phyloP scores from a whole-genome alignment of 2,888 invertebrate genomes.

The Caenorhabditis zanzibari region DNA sequence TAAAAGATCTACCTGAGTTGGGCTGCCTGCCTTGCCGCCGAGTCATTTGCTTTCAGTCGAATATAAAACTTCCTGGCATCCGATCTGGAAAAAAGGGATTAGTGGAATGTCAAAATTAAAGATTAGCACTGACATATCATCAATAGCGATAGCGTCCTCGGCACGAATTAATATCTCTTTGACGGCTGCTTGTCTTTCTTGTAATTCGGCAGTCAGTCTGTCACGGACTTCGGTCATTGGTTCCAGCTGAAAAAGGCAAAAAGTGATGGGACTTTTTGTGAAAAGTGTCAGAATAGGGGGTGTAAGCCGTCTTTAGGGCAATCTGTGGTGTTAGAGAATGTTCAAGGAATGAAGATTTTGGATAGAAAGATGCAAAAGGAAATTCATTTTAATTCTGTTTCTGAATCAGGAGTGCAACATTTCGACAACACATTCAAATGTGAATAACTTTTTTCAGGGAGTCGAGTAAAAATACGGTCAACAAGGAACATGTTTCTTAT shows the following conservation, averaged over 20 bases:
- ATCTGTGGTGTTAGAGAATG: not conserved
- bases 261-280: not conserved
- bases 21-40: conserved; percentile 72
- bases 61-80: conserved; percentile 71
- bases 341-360: not conserved
- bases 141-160: conserved; percentile 77
- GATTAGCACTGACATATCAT: conserved; percentile 68
- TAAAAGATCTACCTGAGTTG: conserved; percentile 46
- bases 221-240: conserved; percentile 77
- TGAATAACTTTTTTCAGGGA: too few relatives aligned
- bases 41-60: conserved; percentile 70
- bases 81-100: conserved; percentile 56
- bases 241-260: conserved; percentile 74
- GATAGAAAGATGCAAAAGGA: not conserved
- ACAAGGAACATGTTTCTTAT: too few relatives aligned
- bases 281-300: not conserved
- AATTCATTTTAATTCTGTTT: too few relatives aligned
- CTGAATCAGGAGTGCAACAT: too few relatives aligned
- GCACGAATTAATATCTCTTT: conserved; percentile 81
- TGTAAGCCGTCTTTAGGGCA: not conserved
- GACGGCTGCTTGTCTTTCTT: conserved; percentile 77
- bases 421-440: too few relatives aligned
- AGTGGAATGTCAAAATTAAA: not conserved
- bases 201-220: conserved; percentile 77
- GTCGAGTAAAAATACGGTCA: too few relatives aligned